Evolutionary conservation across 1,140 invertebrate species (phyloP).

Genomic region (Tetranychus cinnabarinus): DNA sequence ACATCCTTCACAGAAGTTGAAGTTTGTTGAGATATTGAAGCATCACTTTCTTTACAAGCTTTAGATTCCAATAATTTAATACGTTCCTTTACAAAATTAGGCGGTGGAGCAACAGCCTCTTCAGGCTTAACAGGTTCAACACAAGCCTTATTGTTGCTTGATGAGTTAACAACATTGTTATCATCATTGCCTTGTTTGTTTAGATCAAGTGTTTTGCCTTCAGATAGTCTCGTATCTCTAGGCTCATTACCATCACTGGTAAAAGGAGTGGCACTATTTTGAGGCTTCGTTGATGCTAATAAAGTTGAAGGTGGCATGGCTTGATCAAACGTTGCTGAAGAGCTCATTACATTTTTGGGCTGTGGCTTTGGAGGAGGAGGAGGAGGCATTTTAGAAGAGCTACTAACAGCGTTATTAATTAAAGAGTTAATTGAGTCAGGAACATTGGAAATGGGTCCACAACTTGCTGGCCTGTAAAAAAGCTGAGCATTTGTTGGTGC

Average conservation of each 20-base stretch:
- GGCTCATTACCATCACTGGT: neutral
- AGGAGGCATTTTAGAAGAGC: neutral
- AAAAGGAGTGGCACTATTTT: neutral
- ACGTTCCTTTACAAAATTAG: constrained; percentile 27
- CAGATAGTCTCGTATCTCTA: neutral
- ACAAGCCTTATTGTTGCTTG: neutral
- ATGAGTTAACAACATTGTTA: neutral
- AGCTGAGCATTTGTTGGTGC: too few species aligned
- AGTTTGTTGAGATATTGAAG: too few species aligned
- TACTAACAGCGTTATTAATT: too few species aligned
- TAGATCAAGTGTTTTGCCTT: neutral
- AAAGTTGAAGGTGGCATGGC: too few species aligned
- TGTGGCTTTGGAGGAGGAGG: neutral
- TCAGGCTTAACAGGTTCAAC: neutral
- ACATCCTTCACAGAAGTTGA: too few species aligned
- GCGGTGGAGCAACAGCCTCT: constrained; percentile 16
- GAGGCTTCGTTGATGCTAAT: neutral
- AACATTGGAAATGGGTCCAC: too few species aligned
- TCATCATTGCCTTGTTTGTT: neutral
- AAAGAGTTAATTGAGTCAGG: too few species aligned
- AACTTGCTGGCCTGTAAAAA: too few species aligned
- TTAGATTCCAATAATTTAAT: constrained; percentile 26
- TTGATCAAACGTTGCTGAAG: too few species aligned
- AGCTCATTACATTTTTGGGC: neutral
- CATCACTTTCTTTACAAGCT: neutral